Base-by-base conservation (phyloP, 1,140 invertebrate genomes). In the Acyrthosiphon pisum region DNA sequence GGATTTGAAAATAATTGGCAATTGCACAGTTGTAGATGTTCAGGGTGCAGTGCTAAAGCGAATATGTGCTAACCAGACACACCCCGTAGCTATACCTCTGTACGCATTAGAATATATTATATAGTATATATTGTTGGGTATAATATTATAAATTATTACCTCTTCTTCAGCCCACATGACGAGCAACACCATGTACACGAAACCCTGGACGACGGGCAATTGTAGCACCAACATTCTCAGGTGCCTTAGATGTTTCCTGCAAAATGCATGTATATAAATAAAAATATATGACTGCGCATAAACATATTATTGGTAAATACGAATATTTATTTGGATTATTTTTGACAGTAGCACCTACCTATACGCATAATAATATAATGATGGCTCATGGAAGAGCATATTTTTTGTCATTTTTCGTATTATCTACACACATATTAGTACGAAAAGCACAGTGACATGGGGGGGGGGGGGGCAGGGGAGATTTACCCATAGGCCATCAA, bases 111-210 rank as follows among this genome's bases (percentile, higher is more conserved):
- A 41, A 41, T 41, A 41, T 41, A 41, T 41, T 2, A 41, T 41
- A 41, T 3, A 41, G 2, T 41, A 50, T 50, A 50, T 50, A 20
- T 20, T 50, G 18, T 50, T 50, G 48, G 14, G 48, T 18, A 46
- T 46, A 46, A 48, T 2, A 20, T 22, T 22, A 53, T 50, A 50
- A 50, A 9, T 14, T 53, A 89, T 94, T 95, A 96, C 96, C 95
- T 96, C 95, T 95, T 96, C 95, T 95, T 97, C 96, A 14, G 96
- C 96, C 96, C 96, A 96, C 94, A 97, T 95, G 4, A 96, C 94
- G 26, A 94, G 91, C n/a, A 94, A 81, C 14, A 94, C 93, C 93
- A 94, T 93, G 56, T 94, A 94, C 14, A 94, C 94, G 8, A 94
- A 92, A 48, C 94, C 94, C 91, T 94, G 94, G 18, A 94, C 94